phyloP scores from a whole-genome alignment of 2,113 vertebrate genomes.

The Cryptomyrus ogoouensis region DNA sequence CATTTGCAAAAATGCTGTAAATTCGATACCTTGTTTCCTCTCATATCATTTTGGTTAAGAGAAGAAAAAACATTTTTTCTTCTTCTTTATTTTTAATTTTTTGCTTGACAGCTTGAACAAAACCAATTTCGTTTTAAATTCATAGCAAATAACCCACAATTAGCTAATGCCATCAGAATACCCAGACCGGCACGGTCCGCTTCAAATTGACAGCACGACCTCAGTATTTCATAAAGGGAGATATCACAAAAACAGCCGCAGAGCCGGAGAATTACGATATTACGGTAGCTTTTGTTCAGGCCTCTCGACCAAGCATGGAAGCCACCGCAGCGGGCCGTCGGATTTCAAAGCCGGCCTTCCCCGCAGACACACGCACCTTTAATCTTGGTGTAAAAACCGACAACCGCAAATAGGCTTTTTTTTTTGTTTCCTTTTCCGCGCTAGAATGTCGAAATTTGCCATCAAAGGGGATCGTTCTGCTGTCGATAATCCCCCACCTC shows the following conservation, averaged over 20 bases:
- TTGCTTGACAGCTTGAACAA: not conserved
- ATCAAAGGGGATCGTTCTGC: not conserved
- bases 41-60: not conserved
- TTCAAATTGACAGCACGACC: not conserved
- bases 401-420: not conserved
- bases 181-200: not conserved
- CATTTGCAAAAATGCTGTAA: not conserved
- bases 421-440: not conserved
- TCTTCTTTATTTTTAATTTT: not conserved
- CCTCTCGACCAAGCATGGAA: not conserved
- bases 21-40: not conserved
- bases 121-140: not conserved
- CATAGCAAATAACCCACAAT: not conserved
- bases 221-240: not conserved
- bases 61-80: not conserved
- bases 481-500: not conserved
- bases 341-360: not conserved
- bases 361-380: not conserved
- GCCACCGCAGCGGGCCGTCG: not conserved
- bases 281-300: not conserved
- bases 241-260: not conserved
- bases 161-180: not conserved
- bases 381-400: constrained; percentile 2
- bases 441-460: not conserved
- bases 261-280: not conserved